Conservation (phyloP, 2,888 invertebrate genomes). For the Penaeus monodon region DNA sequence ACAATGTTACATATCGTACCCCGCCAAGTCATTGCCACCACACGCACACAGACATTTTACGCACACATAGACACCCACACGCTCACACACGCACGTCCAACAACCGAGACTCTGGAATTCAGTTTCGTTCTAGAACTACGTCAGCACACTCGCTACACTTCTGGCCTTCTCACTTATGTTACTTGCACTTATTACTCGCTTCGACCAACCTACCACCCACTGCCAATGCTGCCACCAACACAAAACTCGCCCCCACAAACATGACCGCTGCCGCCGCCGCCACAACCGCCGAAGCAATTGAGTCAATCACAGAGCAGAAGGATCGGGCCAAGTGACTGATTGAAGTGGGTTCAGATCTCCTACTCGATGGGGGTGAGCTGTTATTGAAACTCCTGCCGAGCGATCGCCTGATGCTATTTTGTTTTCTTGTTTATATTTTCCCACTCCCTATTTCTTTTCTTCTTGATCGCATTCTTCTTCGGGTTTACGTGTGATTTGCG, state of each 20-base stretch:
- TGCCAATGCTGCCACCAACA: neutral
- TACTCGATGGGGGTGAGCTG: slow-evolving; percentile 52
- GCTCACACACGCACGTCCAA: too few relatives aligned
- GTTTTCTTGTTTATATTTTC: slow-evolving; percentile 20
- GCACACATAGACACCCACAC: too few relatives aligned
- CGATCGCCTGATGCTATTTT: slow-evolving; percentile 31
- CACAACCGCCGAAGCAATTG: slow-evolving; percentile 38
- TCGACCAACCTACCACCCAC: neutral
- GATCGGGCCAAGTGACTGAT: slow-evolving; percentile 50
- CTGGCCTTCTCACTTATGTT: neutral
- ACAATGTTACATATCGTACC: too few relatives aligned
- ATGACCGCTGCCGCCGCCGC: slow-evolving; percentile 21
- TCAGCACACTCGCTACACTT: too few relatives aligned
- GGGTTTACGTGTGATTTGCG: too few relatives aligned
- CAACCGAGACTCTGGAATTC: too few relatives aligned
- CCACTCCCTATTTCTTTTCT: too few relatives aligned
- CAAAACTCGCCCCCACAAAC: slow-evolving; percentile 2
- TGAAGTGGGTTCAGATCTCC: slow-evolving; percentile 56
- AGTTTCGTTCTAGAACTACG: too few relatives aligned
- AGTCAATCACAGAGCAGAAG: slow-evolving; percentile 53
- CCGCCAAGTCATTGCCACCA: too few relatives aligned
- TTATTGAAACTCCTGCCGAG: slow-evolving; percentile 43
- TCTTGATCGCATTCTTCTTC: neutral
- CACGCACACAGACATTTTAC: too few relatives aligned
- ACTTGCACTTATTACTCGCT: neutral